These are phyloP conservation scores for Caenorhabditis auriculariae DNA, from an alignment of 2,888 invertebrate species.

Conservation along the genomic window DNA sequence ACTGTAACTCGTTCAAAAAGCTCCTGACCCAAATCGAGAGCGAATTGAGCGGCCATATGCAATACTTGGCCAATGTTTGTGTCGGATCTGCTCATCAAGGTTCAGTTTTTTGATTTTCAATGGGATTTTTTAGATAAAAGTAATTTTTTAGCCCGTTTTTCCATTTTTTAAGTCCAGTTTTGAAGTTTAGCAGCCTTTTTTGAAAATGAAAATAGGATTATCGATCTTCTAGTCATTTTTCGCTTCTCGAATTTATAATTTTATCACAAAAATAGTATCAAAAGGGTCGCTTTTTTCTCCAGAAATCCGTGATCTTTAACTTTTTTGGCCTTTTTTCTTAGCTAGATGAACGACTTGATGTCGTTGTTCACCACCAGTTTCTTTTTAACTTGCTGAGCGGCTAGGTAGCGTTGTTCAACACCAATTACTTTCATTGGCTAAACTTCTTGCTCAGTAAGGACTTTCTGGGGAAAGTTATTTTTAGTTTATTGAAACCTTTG, in stretches of 20 bases:
- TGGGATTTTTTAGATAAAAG: no score
- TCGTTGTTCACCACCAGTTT: background rate
- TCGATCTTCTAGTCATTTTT: background rate
- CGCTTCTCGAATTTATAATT: background rate
- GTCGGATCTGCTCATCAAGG: conserved; percentile 43
- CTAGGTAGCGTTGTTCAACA: background rate
- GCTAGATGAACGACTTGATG: background rate
- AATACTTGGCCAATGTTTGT: conserved; percentile 45
- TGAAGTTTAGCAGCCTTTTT: background rate
- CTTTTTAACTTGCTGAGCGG: no score
- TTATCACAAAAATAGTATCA: background rate
- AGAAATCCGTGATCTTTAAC: background rate
- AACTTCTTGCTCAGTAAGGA: no score
- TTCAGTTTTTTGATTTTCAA: conserved; percentile 1
- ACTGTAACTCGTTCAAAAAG: conserved; percentile 24
- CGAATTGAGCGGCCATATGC: conserved; percentile 35
- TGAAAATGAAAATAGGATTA: background rate
- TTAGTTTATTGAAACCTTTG: no score
- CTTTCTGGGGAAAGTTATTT: no score
- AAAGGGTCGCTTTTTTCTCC: background rate
- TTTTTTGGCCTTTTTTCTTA: background rate
- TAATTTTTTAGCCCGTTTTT: background rate
- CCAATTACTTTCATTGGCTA: background rate
- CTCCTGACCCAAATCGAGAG: conserved; percentile 30
- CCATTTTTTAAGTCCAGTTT: background rate